Evolutionary conservation across 2,113 vertebrate genomes (phyloP), one percentile per base, ranked within the genome.

Genomic region (Sisor rabdophorus): DNA sequence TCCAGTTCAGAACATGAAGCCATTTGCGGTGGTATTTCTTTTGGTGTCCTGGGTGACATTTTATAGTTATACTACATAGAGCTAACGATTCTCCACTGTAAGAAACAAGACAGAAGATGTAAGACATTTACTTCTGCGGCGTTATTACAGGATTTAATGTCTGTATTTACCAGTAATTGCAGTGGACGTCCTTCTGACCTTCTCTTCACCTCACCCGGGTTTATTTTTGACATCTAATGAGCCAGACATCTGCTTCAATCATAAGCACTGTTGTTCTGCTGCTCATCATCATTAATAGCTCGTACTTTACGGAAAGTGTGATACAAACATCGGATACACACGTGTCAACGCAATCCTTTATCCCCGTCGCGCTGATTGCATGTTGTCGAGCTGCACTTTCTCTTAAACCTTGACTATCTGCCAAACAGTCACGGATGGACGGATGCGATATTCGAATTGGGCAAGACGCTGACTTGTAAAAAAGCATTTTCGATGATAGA

Each of bases 351-450:
- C 40, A 36, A 73, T 10, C n/a, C 54, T 19, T 48, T 16, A 22
- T 60, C 71, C 40, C 17, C 15, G 20, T 24, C 54, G 13, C 71
- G 4, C 55, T 73, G 71, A 73, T 73, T 73, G 40, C 71, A 59
- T 40, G 54, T 58, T 58, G 58, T 47, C 71, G 59, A 36, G 54
- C 53, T 73, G 36, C 71, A 44, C 71, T 73, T 47, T 3, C 16
- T n/a, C 48, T 73, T 60, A 73, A 73, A 73, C 71, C 71, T 59
- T 58, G 54, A 59, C 71, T 59, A 73, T 56, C 55, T 73, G 71
- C 71, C 71, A 73, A 59, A 73, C 54, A 56, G 71, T 73, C 71
- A 59, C 55, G 71, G 54, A 47, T 59, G 54, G 71, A 73, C 55
- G 71, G 54, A 59, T 58, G n/a, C 6, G 71, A 44, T 59, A 59